Percentiles rank a stretch among this genome's conserved stretches.
Evolutionary conservation across 2,888 invertebrate genomes (phyloP).

Genomic region (Lutraria lutraria): DNA sequence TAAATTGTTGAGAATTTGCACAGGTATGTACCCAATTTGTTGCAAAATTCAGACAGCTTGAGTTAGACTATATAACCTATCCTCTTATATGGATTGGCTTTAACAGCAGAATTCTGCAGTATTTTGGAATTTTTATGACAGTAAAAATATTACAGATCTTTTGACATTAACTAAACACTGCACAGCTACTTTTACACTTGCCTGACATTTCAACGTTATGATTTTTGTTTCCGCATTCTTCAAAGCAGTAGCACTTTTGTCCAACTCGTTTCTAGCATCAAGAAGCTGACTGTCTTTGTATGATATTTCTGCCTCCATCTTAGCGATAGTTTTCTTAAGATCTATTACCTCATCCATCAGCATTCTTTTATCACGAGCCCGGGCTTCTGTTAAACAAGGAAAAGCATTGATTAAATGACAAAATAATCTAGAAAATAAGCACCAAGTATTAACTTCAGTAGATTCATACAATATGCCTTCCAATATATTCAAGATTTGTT

Average conservation of each 20-base stretch:
- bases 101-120: no score
- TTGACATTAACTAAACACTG: no score
- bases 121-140: no score
- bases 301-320: constrained; percentile 77
- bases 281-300: constrained; percentile 82
- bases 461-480: no score
- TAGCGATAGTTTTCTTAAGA: constrained; percentile 83
- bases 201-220: constrained; percentile 83
- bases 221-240: constrained; percentile 83
- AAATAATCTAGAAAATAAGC: neutral
- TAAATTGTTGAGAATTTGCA: no score
- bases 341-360: constrained; percentile 85
- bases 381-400: constrained; percentile 71
- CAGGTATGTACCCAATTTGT: no score
- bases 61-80: no score
- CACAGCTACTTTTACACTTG: constrained; percentile 45
- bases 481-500: no score
- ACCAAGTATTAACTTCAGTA: neutral
- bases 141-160: no score
- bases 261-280: constrained; percentile 82
- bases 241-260: constrained; percentile 81
- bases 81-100: no score
- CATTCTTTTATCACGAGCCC: constrained; percentile 82
- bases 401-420: neutral
- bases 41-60: no score